Percentiles rank a stretch among this genome's conserved stretches.
Evolutionary conservation across 2,113 vertebrate genomes (phyloP).

Genomic region (Microcebus ravelobensis): DNA sequence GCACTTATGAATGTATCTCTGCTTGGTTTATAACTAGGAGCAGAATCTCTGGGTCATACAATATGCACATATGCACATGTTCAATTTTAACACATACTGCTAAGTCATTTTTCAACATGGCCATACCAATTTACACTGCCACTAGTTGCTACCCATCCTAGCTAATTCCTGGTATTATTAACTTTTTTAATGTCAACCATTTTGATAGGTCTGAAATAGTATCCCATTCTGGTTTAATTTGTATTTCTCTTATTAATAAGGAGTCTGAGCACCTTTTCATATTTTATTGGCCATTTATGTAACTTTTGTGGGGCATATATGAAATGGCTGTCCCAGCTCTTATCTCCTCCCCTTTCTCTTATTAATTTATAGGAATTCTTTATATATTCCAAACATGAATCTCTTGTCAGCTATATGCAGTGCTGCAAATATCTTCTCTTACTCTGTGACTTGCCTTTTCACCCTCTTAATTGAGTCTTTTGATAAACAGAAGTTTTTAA

Average conservation of each 20-base stretch:
- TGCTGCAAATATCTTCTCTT: not conserved
- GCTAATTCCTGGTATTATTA: not conserved
- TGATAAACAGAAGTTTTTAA: constrained; percentile 19
- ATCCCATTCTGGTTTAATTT: not conserved
- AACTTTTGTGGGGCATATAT: not conserved
- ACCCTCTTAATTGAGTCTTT: not conserved
- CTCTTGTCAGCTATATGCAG: not conserved
- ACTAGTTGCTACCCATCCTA: not conserved
- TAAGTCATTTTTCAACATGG: not conserved
- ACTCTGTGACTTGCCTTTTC: not conserved
- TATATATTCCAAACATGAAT: not conserved
- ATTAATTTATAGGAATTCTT: not conserved
- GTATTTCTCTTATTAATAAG: not conserved
- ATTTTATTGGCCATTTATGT: not conserved
- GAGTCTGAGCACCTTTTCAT: not conserved
- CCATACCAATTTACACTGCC: not conserved
- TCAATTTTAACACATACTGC: not conserved
- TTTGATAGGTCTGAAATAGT: not conserved
- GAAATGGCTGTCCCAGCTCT: not conserved
- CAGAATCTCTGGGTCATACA: not conserved
- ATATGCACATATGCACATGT: not conserved
- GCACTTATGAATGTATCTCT: not conserved
- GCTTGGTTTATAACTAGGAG: not conserved
- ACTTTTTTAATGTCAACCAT: not conserved
- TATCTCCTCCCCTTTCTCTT: not conserved